Percentiles rank a stretch among this genome's conserved stretches.
Evolutionary conservation across 2,888 invertebrate species (phyloP).

Genomic region (Cryptosula pallasiana): DNA sequence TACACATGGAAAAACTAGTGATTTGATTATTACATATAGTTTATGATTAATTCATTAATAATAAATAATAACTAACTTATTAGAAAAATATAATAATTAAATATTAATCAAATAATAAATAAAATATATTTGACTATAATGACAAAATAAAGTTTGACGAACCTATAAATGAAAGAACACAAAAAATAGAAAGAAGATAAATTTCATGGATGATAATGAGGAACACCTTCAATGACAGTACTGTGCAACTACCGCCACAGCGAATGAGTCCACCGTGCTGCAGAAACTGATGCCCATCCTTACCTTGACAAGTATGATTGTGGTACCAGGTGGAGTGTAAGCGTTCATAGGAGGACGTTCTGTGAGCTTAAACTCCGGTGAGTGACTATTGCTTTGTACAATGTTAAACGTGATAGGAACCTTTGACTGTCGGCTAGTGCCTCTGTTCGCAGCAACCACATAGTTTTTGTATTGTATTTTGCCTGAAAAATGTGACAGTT

Average conservation of each 20-base stretch:
- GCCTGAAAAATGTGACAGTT: background rate
- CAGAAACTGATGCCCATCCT: background rate
- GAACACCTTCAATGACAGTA: too few relatives aligned
- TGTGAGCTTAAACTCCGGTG: slow-evolving; percentile 36
- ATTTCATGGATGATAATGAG: too few relatives aligned
- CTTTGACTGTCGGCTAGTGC: slow-evolving; percentile 27
- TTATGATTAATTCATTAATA: too few relatives aligned
- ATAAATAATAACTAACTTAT: background rate
- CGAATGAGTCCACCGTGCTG: too few relatives aligned
- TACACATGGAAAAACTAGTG: too few relatives aligned
- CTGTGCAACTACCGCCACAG: too few relatives aligned
- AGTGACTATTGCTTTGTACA: slow-evolving; percentile 38
- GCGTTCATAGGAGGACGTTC: slow-evolving; percentile 7
- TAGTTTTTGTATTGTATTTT: slow-evolving; percentile 6
- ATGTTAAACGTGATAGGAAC: slow-evolving; percentile 36
- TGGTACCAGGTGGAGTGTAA: background rate
- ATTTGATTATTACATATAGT: too few relatives aligned
- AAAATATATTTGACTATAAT: background rate
- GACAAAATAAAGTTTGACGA: background rate
- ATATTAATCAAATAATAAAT: background rate
- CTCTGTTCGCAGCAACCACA: slow-evolving; percentile 5
- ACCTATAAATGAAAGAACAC: background rate
- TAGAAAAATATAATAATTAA: background rate
- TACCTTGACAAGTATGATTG: slow-evolving; percentile 8
- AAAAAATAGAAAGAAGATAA: background rate